Evolutionary conservation across 1,140 invertebrate species (phyloP), one percentile per base, ranked within the genome.

Genomic region (Drosophila ananassae): DNA sequence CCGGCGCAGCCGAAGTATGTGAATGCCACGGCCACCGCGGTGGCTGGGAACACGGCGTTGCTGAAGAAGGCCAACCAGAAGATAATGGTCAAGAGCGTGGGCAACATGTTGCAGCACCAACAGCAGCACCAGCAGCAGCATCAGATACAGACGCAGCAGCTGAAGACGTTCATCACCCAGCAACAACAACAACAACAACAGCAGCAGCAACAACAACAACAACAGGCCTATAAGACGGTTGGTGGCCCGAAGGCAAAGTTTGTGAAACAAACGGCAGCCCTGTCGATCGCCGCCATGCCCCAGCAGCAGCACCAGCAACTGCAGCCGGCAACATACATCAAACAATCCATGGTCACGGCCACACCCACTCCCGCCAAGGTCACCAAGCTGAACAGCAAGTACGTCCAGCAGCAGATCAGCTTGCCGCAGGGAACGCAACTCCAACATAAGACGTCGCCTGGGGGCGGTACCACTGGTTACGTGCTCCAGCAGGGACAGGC

Each of bases 341-440:
- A 83, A 13, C 79, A 90, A 52, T 39, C 62, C 41, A 17, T 81
- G 34, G 30, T 56, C 17, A 47, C 64, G 17, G 32, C 66, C n/a
- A 37, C 51, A n/a, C 52, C 66, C 1, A 73, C 68, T 1, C 44
- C 66, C n/a, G 76, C 73, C n/a, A 90, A 90, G 59, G 61, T 80
- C 3, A 75, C 67, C 10, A 90, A 90, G 46, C 34, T 90, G 5
- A 52, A 54, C 50, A 72, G 58, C 47, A 89, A 90, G 52, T 90
- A 90, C 69, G 72, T 80, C 17, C 59, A 89, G 61, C 82, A 87
- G 54, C 87, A 90, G 17, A 83, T 89, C 48, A 90, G 67, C 22
- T 52, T 91, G 57, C 90, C 89, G 32, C 89, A 91, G 30, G 85
- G 90, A 32, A 91, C 90, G 13, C 90, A 91, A 24, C 34, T 91